Evolutionary conservation across 2,888 invertebrate genomes (phyloP).

Genomic region (Biston betularia): DNA sequence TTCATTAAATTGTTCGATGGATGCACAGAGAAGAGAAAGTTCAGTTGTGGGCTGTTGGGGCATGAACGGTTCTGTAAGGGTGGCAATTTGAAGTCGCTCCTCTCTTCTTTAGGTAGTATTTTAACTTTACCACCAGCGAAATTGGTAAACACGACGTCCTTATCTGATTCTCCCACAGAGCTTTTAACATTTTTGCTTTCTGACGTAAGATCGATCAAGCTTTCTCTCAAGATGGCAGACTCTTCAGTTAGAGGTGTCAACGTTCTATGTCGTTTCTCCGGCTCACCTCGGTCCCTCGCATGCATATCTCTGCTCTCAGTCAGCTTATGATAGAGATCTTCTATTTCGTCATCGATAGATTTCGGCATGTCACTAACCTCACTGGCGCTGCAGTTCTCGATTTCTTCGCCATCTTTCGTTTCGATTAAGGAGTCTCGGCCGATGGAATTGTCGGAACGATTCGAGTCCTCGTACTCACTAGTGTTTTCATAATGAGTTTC

Average conservation of each 20-base stretch:
- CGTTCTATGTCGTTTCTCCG: slow-evolving; percentile 53
- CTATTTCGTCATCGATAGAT: slow-evolving; percentile 68
- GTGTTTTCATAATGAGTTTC: slow-evolving; percentile 50
- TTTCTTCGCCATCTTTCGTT: slow-evolving; percentile 39
- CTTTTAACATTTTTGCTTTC: slow-evolving; percentile 35
- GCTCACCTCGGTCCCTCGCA: slow-evolving; percentile 45
- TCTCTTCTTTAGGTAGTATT: slow-evolving; percentile 51
- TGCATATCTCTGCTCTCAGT: slow-evolving; percentile 58
- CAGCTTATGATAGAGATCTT: slow-evolving; percentile 69
- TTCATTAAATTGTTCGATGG: slow-evolving; percentile 46
- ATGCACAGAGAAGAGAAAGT: slow-evolving; percentile 62
- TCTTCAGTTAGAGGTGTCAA: slow-evolving; percentile 78
- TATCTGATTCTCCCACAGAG: slow-evolving; percentile 43
- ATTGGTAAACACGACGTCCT: slow-evolving; percentile 59
- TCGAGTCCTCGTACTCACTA: slow-evolving; percentile 56
- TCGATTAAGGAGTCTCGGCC: slow-evolving; percentile 76
- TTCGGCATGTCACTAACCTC: slow-evolving; percentile 52
- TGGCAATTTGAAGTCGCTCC: slow-evolving; percentile 66
- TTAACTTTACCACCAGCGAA: slow-evolving; percentile 62
- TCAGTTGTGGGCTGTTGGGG: slow-evolving; percentile 62
- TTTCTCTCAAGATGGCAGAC: slow-evolving; percentile 62
- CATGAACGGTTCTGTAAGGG: slow-evolving; percentile 63
- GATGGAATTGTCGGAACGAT: slow-evolving; percentile 56
- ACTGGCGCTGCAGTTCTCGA: slow-evolving; percentile 53
- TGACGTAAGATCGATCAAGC: slow-evolving; percentile 59